A percentile compares a stretch with the other conserved stretches of the same genome.
Evolutionary conservation across 2,888 invertebrate species (phyloP).

Genomic region (Mythimna albipuncta): DNA sequence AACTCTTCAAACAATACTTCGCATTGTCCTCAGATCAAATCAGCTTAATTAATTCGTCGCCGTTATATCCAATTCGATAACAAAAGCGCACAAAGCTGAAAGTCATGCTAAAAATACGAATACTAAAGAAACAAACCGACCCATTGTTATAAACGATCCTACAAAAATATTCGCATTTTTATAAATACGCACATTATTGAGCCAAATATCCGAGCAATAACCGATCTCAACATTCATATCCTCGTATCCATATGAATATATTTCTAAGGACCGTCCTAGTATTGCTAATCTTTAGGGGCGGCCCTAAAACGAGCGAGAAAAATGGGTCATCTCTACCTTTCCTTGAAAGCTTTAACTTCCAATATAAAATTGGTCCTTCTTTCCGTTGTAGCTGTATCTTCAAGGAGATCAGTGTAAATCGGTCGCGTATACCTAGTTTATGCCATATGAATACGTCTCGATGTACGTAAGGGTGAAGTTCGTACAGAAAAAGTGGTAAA

Average conservation of each 20-base stretch:
- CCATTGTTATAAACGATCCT: slow-evolving; percentile 58
- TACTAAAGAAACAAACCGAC: slow-evolving; percentile 19
- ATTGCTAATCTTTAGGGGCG: slow-evolving; percentile 78
- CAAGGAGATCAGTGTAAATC: slow-evolving; percentile 64
- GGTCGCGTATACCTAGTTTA: slow-evolving; percentile 77
- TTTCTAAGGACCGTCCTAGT: slow-evolving; percentile 75
- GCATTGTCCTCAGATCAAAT: slow-evolving; percentile 41
- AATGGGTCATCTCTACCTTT: slow-evolving; percentile 83
- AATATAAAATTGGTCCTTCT: slow-evolving; percentile 61
- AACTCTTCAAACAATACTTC: slow-evolving; percentile 34
- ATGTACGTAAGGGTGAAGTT: slow-evolving; percentile 81
- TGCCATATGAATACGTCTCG: slow-evolving; percentile 83
- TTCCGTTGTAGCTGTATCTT: background rate
- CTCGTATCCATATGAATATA: slow-evolving; percentile 76
- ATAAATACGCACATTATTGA: slow-evolving; percentile 65
- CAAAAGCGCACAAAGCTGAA: slow-evolving; percentile 40
- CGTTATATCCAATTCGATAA: slow-evolving; percentile 24
- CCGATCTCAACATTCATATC: slow-evolving; percentile 74
- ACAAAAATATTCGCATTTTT: slow-evolving; percentile 62
- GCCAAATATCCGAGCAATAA: slow-evolving; percentile 73
- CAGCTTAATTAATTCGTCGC: slow-evolving; percentile 47
- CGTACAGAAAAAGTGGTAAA: slow-evolving; percentile 79
- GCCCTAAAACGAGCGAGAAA: slow-evolving; percentile 78
- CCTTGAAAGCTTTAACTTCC: slow-evolving; percentile 74
- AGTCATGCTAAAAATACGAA: slow-evolving; percentile 40